These are phyloP conservation scores for Hypsibius dujardini DNA, from an alignment of 1,140 invertebrate genomes.

Conservation along the genomic window DNA sequence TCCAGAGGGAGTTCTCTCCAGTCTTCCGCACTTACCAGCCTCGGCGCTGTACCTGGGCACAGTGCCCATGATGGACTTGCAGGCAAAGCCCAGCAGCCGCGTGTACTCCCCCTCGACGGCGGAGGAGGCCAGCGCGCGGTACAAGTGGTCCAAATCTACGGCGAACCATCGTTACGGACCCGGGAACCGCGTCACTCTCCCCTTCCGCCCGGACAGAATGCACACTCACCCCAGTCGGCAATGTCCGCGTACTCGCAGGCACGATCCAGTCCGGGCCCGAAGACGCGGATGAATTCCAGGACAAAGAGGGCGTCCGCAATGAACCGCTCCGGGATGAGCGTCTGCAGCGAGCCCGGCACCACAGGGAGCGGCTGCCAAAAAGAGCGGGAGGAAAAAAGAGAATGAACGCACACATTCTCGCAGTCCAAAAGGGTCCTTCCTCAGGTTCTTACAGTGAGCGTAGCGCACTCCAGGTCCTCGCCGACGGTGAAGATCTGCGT, in stretches of 20 bases:
- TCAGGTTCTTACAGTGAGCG: neutral
- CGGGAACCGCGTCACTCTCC: too few relatives aligned
- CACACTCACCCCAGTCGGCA: neutral
- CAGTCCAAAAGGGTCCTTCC: too few relatives aligned
- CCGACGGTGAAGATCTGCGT: conserved; percentile 1
- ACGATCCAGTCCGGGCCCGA: neutral
- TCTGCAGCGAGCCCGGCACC: neutral
- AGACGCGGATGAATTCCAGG: neutral
- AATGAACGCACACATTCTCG: neutral
- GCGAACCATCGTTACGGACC: neutral
- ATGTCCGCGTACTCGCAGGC: neutral
- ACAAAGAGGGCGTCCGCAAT: neutral
- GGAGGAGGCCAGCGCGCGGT: neutral
- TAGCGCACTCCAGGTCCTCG: neutral
- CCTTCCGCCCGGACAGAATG: too few relatives aligned
- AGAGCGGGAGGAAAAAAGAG: neutral
- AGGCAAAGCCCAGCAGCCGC: neutral
- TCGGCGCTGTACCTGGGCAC: neutral
- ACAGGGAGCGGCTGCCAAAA: conserved; percentile 1
- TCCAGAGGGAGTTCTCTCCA: too few relatives aligned
- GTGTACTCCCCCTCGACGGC: neutral
- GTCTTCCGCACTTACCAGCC: too few relatives aligned
- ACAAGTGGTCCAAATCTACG: neutral
- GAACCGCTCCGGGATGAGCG: neutral
- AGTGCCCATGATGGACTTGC: neutral